These are phyloP conservation scores for Tetramorium simillimum DNA, from an alignment of 1,140 invertebrate species.

Conservation along the genomic window DNA sequence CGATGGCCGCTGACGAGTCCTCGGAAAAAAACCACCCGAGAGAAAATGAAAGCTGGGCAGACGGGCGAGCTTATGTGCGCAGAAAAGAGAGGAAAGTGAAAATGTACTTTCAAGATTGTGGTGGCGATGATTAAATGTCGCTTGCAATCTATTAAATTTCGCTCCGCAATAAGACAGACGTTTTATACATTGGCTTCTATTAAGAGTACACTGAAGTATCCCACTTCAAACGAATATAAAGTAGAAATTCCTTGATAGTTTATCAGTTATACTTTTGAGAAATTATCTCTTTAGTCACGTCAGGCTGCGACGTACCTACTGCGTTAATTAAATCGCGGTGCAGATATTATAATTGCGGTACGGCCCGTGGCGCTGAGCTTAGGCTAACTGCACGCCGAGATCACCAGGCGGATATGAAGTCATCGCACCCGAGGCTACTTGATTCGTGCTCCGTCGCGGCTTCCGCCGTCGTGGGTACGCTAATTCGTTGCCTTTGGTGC, in stretches of 20 bases:
- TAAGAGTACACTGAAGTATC: not conserved
- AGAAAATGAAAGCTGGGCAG: not conserved
- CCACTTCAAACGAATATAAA: not conserved
- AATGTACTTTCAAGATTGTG: not conserved
- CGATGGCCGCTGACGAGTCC: constrained; percentile 12
- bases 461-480: constrained; percentile 52
- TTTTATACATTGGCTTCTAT: not conserved
- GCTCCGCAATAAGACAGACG: not conserved
- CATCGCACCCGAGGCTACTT: constrained; percentile 72
- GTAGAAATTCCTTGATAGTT: not conserved
- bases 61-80: not conserved
- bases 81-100: not conserved
- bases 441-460: constrained; percentile 46
- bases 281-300: not conserved
- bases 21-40: not conserved
- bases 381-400: constrained; percentile 59
- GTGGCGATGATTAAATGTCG: not conserved
- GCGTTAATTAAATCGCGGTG: constrained; percentile 21
- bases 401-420: constrained; percentile 73
- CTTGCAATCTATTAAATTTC: not conserved
- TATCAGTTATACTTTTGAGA: not conserved
- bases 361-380: not conserved
- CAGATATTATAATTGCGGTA: constrained; percentile 27
- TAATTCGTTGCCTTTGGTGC: constrained; percentile 59
- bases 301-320: not conserved